Evolutionary conservation across 2,113 vertebrate species (phyloP).

Genomic region (Electrona antarctica): DNA sequence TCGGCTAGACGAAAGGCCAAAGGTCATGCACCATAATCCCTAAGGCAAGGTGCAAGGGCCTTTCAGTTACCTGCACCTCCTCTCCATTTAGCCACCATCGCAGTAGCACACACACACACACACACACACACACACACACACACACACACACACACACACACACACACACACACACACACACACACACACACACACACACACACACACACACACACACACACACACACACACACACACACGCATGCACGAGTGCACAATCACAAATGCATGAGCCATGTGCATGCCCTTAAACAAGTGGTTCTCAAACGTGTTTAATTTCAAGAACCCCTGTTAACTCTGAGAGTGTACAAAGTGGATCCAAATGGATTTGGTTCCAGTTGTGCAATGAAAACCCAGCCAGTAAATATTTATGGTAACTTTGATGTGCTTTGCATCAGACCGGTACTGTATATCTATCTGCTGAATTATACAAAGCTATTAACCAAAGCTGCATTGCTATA

Average conservation of each 20-base stretch:
- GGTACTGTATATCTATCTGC: constrained; percentile 6
- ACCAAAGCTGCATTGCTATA: neutral
- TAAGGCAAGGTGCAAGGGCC: constrained; percentile 51
- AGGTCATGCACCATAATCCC: constrained; percentile 60
- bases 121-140: constrained; percentile 3
- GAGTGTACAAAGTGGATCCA: no score
- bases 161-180: constrained; percentile 40
- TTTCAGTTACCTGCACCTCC: constrained; percentile 51
- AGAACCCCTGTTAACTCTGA: no score
- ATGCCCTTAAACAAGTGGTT: no score
- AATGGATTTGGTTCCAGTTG: neutral
- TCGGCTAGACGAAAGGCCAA: constrained; percentile 66
- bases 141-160: constrained; percentile 14
- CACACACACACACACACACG: constrained; percentile 4
- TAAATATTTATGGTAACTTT: constrained; percentile 20
- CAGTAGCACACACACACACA: neutral
- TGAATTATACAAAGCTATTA: neutral
- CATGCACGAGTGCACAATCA: no score
- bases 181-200: neutral
- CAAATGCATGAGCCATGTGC: no score
- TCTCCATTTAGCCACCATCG: constrained; percentile 49
- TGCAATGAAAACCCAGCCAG: constrained; percentile 18
- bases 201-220: constrained; percentile 33
- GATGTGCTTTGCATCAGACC: neutral
- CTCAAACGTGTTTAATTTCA: no score